phyloP scores from a whole-genome alignment of 2,888 invertebrate genomes.

The Germaria angustata region DNA sequence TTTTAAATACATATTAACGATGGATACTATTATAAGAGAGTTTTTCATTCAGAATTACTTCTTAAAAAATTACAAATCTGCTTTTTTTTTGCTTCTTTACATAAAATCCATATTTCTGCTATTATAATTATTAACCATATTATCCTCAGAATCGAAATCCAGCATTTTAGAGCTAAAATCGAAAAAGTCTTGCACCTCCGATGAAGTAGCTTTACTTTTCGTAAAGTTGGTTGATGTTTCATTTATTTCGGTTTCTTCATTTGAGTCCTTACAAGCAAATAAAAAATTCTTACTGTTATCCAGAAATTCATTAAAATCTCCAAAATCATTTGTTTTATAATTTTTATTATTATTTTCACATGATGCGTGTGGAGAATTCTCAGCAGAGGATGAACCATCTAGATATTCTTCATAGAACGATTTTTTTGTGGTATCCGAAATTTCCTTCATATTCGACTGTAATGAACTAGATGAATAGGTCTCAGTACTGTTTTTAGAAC shows the following conservation, averaged over 20 bases:
- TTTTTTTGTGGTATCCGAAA: slow-evolving; percentile 17
- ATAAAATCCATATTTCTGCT: slow-evolving; percentile 40
- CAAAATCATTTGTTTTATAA: background rate
- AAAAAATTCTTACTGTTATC: slow-evolving; percentile 4
- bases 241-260: background rate
- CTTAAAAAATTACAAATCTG: background rate
- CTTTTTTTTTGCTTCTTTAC: background rate
- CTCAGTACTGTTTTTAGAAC: slow-evolving; percentile 6
- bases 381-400: background rate
- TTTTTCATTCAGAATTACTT: background rate
- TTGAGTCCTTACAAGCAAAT: background rate
- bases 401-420: slow-evolving; percentile 34
- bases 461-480: background rate
- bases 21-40: background rate
- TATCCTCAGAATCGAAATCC: slow-evolving; percentile 50
- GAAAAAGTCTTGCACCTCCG: slow-evolving; percentile 22
- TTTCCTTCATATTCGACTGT: background rate
- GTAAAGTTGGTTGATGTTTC: background rate
- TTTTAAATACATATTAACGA: background rate
- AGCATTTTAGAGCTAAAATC: slow-evolving; percentile 36
- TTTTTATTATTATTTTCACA: background rate
- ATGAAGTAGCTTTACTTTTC: background rate
- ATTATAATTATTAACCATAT: background rate
- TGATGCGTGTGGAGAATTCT: background rate
- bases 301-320: slow-evolving; percentile 21